Conservation (phyloP, 23 tunicate genomes). For the Oikopleura dioica region DNA sequence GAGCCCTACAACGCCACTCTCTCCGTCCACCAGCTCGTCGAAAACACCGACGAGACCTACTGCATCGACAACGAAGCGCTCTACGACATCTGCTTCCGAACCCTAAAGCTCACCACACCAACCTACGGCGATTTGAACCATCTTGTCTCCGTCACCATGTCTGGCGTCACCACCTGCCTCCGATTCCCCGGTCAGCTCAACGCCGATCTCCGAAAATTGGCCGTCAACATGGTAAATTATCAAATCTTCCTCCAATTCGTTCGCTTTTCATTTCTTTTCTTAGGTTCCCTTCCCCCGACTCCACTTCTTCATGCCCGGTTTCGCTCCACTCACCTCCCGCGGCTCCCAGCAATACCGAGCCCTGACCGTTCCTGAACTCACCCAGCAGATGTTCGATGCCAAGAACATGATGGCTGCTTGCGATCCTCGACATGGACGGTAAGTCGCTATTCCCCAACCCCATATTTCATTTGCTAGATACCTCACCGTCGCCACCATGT, state of each 20-base stretch:
- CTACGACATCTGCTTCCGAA: slow-evolving; percentile 66
- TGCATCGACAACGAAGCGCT: slow-evolving; percentile 71
- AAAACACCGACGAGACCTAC: slow-evolving; percentile 80
- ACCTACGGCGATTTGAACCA: slow-evolving; percentile 95
- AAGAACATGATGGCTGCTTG: slow-evolving; percentile 88
- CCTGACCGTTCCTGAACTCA: slow-evolving; percentile 89
- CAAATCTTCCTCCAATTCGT: too few species aligned
- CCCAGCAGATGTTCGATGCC: slow-evolving; percentile 84
- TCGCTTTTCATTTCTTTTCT: too few species aligned
- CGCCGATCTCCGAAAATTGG: slow-evolving; percentile 85
- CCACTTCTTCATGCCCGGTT: slow-evolving; percentile 82
- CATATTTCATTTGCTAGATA: slow-evolving; percentile 13
- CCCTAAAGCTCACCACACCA: slow-evolving; percentile 59
- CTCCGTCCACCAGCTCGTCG: slow-evolving; percentile 75
- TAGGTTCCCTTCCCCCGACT: slow-evolving; percentile 79
- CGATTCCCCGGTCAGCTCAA: too few species aligned
- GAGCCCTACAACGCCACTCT: slow-evolving; percentile 80
- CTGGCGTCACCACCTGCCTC: slow-evolving; percentile 89
- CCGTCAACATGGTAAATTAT: slow-evolving; percentile 82
- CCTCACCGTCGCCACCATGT: slow-evolving; percentile 66
- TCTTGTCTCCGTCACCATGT: slow-evolving; percentile 85
- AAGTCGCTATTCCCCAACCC: background rate
- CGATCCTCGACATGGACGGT: slow-evolving; percentile 72
- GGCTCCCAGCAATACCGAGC: slow-evolving; percentile 83
- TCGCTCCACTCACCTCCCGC: slow-evolving; percentile 61